A percentile compares a stretch with the other conserved stretches of the same genome.
phyloP scores from a whole-genome alignment of 2,797 vertebrate species.

The Enteromius fasciolatus region DNA sequence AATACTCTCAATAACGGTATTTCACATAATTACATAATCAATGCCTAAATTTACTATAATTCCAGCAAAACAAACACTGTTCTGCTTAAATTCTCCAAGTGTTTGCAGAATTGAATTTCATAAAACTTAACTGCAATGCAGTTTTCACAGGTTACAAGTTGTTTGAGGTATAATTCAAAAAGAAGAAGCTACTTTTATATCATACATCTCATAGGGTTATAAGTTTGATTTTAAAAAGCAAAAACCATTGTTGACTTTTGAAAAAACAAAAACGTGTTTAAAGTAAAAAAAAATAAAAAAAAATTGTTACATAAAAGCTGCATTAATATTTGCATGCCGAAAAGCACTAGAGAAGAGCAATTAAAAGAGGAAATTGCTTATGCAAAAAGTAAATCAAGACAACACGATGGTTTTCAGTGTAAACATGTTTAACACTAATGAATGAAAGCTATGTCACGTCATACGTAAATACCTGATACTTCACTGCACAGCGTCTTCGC shows the following conservation, averaged over 20 bases:
- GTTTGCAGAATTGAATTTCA: neutral
- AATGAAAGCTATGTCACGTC: neutral
- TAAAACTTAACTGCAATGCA: no score
- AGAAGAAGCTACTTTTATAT: neutral
- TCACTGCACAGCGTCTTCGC: conserved; percentile 85
- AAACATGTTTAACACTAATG: neutral
- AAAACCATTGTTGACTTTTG: no score
- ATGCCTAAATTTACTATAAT: neutral
- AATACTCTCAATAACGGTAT: neutral
- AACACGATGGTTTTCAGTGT: neutral
- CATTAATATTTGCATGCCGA: neutral
- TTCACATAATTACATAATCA: neutral
- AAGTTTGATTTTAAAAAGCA: neutral
- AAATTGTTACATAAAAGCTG: neutral
- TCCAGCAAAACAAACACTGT: neutral
- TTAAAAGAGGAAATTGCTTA: neutral
- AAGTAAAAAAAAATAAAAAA: neutral
- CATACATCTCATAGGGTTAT: neutral
- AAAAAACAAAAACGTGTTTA: neutral
- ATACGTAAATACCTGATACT: conserved; percentile 83
- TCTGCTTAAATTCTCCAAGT: neutral
- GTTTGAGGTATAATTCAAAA: neutral
- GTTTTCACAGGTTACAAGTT: neutral
- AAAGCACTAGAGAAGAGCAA: neutral
- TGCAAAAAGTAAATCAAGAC: neutral